Evolutionary conservation across 2,113 vertebrate genomes (phyloP).

Genomic region (Pogonocichla stellata): DNA sequence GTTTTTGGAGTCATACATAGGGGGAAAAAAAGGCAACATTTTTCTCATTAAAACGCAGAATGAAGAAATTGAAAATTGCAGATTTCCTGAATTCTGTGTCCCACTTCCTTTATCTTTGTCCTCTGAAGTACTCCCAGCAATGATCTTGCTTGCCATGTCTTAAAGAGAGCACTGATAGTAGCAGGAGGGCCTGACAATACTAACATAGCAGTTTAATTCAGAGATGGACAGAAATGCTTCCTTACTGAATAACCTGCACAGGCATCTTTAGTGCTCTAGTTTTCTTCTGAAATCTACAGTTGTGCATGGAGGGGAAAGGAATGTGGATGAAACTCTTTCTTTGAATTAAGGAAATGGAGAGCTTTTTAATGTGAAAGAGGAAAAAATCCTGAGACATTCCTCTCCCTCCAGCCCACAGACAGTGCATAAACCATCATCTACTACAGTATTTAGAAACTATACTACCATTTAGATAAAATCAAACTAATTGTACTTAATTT

Average conservation of each 20-base stretch:
- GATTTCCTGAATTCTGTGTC: not conserved
- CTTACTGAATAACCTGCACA: not conserved
- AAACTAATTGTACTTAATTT: not conserved
- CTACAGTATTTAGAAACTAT: not conserved
- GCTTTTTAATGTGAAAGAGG: not conserved
- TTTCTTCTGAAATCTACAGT: not conserved
- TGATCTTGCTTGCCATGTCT: not conserved
- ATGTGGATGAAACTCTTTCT: not conserved
- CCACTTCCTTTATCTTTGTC: not conserved
- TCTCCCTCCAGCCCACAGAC: not conserved
- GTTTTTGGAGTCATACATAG: not conserved
- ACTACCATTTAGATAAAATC: not conserved
- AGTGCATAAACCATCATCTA: not conserved
- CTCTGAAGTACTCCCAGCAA: not conserved
- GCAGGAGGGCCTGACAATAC: not conserved
- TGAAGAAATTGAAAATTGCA: not conserved
- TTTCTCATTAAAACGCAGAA: not conserved
- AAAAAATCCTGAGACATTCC: not conserved
- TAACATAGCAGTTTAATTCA: not conserved
- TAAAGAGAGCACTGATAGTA: not conserved
- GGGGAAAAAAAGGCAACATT: not conserved
- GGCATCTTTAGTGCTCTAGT: not conserved
- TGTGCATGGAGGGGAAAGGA: not conserved
- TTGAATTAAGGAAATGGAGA: not conserved
- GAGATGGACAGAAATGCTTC: not conserved